Percentiles rank a stretch among this genome's conserved stretches.
These are phyloP conservation scores for Drosophila repleta DNA, from an alignment of 1,140 invertebrate species.

Conservation along the genomic window DNA sequence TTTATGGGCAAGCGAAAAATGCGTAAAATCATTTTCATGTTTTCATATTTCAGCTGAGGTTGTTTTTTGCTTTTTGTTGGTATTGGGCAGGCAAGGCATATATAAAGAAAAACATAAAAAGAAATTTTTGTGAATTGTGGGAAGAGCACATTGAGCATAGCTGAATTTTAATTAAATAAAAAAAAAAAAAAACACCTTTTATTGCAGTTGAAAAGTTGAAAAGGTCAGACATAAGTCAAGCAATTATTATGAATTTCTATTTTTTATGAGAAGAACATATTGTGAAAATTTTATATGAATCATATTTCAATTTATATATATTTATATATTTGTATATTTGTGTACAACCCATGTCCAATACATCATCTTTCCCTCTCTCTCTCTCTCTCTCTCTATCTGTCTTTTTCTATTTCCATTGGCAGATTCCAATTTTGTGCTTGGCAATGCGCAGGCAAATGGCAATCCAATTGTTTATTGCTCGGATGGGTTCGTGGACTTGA, in stretches of 20 bases:
- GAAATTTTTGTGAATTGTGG: constrained; percentile 55
- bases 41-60: constrained; percentile 10
- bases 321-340: too few species aligned
- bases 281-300: too few species aligned
- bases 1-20: constrained; percentile 5
- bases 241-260: not conserved
- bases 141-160: not conserved
- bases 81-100: not conserved
- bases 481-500: constrained; percentile 98
- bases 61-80: not conserved
- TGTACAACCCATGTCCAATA: too few species aligned
- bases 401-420: constrained; percentile 74
- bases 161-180: constrained; percentile 63
- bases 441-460: constrained; percentile 96
- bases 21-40: constrained; percentile 32
- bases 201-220: not conserved
- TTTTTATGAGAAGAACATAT: not conserved
- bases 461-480: constrained; percentile 99
- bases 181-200: too few species aligned
- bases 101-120: constrained; percentile 13
- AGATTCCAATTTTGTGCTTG: constrained; percentile 99
- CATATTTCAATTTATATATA: too few species aligned
- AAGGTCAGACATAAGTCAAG: too few species aligned
- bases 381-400: constrained; percentile 21
- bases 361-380: not conserved